A percentile compares a stretch with the other conserved stretches of the same genome.
phyloP scores from a whole-genome alignment of 2,797 vertebrate genomes.

The Gephyroberyx darwinii region DNA sequence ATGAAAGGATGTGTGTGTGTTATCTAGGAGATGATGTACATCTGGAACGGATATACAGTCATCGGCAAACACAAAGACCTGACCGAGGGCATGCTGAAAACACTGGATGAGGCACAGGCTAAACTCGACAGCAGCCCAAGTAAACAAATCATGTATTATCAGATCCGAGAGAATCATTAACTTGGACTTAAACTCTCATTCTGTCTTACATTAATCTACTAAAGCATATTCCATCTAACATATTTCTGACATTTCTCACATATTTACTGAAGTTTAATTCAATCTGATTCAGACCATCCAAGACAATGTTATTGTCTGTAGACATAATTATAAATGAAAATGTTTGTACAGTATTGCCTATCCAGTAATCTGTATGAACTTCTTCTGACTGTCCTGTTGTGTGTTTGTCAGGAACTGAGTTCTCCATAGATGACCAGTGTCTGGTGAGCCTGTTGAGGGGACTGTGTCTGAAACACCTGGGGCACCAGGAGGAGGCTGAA shows the following conservation, averaged over 20 bases:
- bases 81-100: slow-evolving; percentile 92
- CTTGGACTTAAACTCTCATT: not conserved
- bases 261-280: not conserved
- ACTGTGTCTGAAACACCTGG: slow-evolving; percentile 94
- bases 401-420: slow-evolving; percentile 85
- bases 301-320: not conserved
- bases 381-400: slow-evolving; percentile 25
- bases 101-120: slow-evolving; percentile 89
- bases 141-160: slow-evolving; percentile 66
- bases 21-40: slow-evolving; percentile 98
- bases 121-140: slow-evolving; percentile 86
- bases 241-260: not conserved
- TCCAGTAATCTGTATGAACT: slow-evolving; percentile 4
- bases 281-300: not conserved
- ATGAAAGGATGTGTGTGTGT: slow-evolving; percentile 15
- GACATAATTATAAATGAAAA: too few relatives aligned
- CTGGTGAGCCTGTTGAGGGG: slow-evolving; percentile 93
- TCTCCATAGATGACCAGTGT: slow-evolving; percentile 90
- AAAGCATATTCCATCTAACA: not conserved
- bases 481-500: slow-evolving; percentile 89
- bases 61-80: slow-evolving; percentile 94
- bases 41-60: slow-evolving; percentile 98
- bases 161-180: not conserved
- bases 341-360: not conserved
- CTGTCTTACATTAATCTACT: not conserved